Percentiles rank a stretch among this genome's conserved stretches.
Evolutionary conservation across 1,140 invertebrate genomes (phyloP).

Genomic region (Sminthurides bifidus): DNA sequence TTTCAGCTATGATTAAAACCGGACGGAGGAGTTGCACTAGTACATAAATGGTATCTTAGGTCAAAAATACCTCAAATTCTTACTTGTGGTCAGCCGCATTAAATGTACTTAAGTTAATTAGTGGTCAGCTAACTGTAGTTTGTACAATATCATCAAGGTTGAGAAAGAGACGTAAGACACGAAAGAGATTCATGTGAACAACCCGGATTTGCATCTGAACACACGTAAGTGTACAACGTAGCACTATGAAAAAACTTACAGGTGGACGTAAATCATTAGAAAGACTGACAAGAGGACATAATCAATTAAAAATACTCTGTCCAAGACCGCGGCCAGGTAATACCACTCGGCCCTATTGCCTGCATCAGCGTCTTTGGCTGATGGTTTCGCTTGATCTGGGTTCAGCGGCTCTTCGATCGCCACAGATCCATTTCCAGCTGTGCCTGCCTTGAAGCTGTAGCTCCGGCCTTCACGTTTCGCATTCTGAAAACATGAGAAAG

Average conservation of each 20-base stretch:
- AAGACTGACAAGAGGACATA: background rate
- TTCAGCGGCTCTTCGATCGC: background rate
- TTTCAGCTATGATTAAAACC: no score
- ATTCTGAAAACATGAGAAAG: slow-evolving; percentile 1
- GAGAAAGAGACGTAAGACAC: no score
- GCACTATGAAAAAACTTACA: background rate
- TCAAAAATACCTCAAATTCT: no score
- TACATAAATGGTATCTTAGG: no score
- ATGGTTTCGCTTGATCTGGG: background rate
- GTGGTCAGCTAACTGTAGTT: no score
- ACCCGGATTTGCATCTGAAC: no score
- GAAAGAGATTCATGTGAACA: no score
- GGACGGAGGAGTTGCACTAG: no score
- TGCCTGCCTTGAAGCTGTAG: background rate
- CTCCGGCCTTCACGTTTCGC: slow-evolving; percentile 2
- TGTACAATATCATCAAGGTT: no score
- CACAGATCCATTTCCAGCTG: slow-evolving; percentile 1
- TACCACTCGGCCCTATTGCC: slow-evolving; percentile 2
- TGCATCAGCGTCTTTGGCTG: background rate
- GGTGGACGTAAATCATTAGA: background rate
- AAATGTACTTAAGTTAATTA: no score
- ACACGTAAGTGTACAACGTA: no score
- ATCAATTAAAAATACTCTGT: background rate
- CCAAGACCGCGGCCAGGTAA: background rate
- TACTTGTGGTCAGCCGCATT: no score